Evolutionary conservation across 2,113 vertebrate genomes (phyloP).

Genomic region (Acinonyx jubatus): DNA sequence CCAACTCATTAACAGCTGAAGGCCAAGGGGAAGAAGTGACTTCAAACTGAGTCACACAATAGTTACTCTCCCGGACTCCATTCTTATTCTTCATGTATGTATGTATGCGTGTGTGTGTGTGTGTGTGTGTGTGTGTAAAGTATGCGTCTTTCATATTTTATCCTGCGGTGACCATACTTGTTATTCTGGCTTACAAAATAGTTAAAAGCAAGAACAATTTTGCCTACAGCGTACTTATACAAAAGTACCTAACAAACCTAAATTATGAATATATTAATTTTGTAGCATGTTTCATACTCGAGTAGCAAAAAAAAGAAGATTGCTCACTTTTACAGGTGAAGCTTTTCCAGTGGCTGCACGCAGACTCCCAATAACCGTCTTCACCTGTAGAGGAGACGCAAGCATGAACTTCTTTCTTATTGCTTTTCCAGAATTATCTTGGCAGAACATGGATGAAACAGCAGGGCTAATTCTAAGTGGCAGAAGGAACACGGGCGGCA

Average conservation of each 20-base stretch:
- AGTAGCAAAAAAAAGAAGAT: background rate
- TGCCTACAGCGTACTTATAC: background rate
- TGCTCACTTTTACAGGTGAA: background rate
- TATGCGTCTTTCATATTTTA: background rate
- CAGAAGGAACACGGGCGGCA: background rate
- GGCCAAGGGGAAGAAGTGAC: background rate
- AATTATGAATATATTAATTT: background rate
- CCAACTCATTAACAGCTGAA: background rate
- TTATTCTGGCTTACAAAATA: background rate
- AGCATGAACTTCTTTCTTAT: slow-evolving; percentile 11
- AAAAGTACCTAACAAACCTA: background rate
- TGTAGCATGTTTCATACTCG: background rate
- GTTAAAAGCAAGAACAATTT: background rate
- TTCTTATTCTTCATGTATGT: background rate
- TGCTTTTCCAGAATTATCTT: background rate
- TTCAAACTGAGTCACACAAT: background rate
- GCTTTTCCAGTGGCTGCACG: background rate
- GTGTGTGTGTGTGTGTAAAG: background rate
- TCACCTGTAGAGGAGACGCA: slow-evolving; percentile 53
- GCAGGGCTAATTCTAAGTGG: background rate
- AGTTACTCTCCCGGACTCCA: background rate
- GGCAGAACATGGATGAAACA: background rate
- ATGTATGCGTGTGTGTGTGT: fast-evolving
- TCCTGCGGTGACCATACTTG: background rate
- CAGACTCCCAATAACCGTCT: background rate